Base-by-base conservation (phyloP, 2,888 invertebrate genomes). In the Tinea trinotella region DNA sequence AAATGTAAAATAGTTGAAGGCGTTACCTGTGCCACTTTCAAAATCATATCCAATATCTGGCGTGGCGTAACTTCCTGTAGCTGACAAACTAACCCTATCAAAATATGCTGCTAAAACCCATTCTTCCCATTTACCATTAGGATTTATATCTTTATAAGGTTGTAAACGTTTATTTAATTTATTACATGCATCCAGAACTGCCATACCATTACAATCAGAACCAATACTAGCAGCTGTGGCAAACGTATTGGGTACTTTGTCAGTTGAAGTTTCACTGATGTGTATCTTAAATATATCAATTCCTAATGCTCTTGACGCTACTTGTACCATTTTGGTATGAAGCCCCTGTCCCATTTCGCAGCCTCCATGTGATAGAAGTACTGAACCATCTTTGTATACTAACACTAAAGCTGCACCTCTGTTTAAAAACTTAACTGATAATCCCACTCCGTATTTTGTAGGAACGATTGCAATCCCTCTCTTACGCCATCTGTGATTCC, bases 331-430 rank as follows among this genome's bases (percentile, higher is more conserved):
- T 84, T 96, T 96, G 0, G 93, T 96, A 68, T 95, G 92, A 2
- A 96, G 76, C 1, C 96, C 96, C 77, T 96, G 96, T 0, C 96
- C 96, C 90, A 96, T 95, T 84, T 96, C 96, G 12, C 91, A 90
- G 9, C 94, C 95, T 13, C 93, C 93, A 70, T 94, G 94, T 0
- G 90, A 87, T 17, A 96, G 64, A 10, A 95, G 75, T 1, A 96
- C 93, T 0, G 94, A 92, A 0, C 94, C 95, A 70, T 92, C 92
- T 0, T 76, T 80, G 67, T 95, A 94, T 2, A 94, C 82, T 55
- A 93, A 89, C 1, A 96, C 87, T 22, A 96, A 76, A 0, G 95
- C 93, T 4, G 93, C 94, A 0, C 88, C 90, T 76, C 94, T 93
- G 67, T 93, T 92, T 18, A 93, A 67, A 65, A 90, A 89, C 19